Evolutionary conservation across 92 coral and sea anemone genomes (phyloP).

Genomic region (Blastomussa wellsi): DNA sequence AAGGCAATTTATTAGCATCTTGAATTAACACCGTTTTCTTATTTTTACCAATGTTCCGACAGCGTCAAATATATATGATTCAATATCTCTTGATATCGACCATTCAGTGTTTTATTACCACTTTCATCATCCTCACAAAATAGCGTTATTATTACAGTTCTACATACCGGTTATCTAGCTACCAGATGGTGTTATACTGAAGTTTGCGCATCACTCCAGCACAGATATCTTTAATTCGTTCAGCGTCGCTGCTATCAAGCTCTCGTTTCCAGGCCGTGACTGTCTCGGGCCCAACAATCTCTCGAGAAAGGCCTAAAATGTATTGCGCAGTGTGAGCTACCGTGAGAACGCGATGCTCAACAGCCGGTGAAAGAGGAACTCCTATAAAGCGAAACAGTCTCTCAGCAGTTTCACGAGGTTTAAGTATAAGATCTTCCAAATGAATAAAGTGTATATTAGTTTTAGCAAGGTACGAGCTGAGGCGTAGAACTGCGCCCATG

Average conservation of each 20-base stretch:
- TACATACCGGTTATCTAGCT: too few species aligned
- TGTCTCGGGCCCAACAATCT: conserved; percentile 50
- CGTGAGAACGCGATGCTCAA: conserved; percentile 69
- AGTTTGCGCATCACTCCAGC: conserved; percentile 62
- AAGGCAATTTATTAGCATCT: too few species aligned
- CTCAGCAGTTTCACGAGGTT: conserved; percentile 68
- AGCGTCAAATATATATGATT: too few species aligned
- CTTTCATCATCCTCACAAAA: too few species aligned
- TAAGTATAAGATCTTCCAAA: conserved; percentile 74
- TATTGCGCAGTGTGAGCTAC: conserved; percentile 59
- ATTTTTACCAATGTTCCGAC: too few species aligned
- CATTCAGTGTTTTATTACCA: too few species aligned
- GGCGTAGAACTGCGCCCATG: conserved; percentile 53
- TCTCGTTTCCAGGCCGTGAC: conserved; percentile 64
- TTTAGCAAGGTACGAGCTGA: conserved; percentile 41
- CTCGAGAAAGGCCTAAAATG: conserved; percentile 55
- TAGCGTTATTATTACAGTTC: too few species aligned
- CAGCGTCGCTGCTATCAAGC: conserved; percentile 52
- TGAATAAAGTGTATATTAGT: conserved; percentile 56
- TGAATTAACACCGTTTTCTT: too few species aligned
- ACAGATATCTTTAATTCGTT: conserved; percentile 77
- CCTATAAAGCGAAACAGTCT: conserved; percentile 72
- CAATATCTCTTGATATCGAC: too few species aligned
- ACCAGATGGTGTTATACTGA: conserved; percentile 18
- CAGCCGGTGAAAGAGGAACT: conserved; percentile 66